Conservation (phyloP, 1,140 invertebrate species). For the Ooceraea biroi region DNA sequence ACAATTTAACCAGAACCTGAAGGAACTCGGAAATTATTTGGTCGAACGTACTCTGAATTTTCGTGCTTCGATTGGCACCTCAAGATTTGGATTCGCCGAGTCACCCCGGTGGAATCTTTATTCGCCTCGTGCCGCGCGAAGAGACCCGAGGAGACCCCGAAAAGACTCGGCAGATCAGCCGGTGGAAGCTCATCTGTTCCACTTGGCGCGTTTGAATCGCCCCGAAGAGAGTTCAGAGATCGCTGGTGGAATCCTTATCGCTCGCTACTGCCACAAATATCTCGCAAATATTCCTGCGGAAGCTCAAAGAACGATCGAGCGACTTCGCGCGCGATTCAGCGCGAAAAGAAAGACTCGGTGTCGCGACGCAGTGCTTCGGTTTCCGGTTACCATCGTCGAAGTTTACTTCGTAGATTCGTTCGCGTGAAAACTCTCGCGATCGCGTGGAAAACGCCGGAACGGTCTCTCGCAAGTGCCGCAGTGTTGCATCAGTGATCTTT, state of each 20-base stretch:
- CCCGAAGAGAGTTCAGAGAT: slow-evolving; percentile 6
- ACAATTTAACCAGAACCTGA: background rate
- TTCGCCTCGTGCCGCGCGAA: background rate
- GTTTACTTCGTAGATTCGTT: background rate
- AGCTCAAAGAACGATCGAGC: background rate
- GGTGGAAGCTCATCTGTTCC: slow-evolving; percentile 12
- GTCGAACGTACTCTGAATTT: background rate
- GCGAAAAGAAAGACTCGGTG: background rate
- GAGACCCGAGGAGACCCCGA: background rate
- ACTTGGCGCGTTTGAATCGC: background rate
- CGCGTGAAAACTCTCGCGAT: slow-evolving; percentile 4
- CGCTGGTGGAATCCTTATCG: slow-evolving; percentile 17
- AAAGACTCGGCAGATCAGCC: background rate
- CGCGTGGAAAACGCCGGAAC: background rate
- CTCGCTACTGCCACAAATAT: slow-evolving; percentile 5
- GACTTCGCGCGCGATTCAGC: slow-evolving; percentile 3
- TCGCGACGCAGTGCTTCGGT: slow-evolving; percentile 16
- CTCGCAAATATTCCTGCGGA: background rate
- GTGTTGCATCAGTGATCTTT: slow-evolving; percentile 29
- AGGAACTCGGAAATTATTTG: background rate
- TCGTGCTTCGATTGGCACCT: background rate
- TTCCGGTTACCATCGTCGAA: slow-evolving; percentile 19
- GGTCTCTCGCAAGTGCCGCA: slow-evolving; percentile 28
- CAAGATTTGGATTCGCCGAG: background rate
- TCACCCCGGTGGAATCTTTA: background rate